Evolutionary conservation across 1,140 invertebrate genomes (phyloP).

Genomic region (Drosophila repleta): DNA sequence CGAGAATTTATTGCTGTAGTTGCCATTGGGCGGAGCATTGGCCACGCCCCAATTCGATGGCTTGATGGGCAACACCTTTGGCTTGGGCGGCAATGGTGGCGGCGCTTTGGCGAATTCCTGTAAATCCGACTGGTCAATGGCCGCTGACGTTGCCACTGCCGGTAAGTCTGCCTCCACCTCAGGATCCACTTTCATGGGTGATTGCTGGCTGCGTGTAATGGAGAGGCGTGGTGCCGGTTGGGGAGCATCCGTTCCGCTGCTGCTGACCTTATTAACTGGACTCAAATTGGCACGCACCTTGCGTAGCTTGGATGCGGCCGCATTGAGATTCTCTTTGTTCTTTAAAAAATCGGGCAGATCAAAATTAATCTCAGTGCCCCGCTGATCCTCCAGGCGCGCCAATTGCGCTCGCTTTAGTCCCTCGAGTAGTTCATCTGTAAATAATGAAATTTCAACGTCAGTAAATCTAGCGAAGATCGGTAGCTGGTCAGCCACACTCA

Average conservation of each 20-base stretch:
- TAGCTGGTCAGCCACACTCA: slow-evolving; percentile 49
- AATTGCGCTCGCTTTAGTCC: slow-evolving; percentile 90
- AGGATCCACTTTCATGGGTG: slow-evolving; percentile 72
- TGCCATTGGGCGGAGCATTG: slow-evolving; percentile 41
- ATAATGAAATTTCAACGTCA: neutral
- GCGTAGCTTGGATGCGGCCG: slow-evolving; percentile 68
- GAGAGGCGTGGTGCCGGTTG: slow-evolving; percentile 80
- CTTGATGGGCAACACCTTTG: slow-evolving; percentile 86
- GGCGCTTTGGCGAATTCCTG: slow-evolving; percentile 81
- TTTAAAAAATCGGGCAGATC: slow-evolving; percentile 92
- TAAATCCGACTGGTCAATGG: slow-evolving; percentile 37
- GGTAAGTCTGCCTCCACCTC: slow-evolving; percentile 51
- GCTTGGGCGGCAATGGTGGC: slow-evolving; percentile 86
- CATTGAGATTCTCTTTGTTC: slow-evolving; percentile 84
- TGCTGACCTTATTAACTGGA: slow-evolving; percentile 62
- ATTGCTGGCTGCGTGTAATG: slow-evolving; percentile 64
- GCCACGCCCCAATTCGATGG: slow-evolving; percentile 85
- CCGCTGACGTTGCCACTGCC: neutral
- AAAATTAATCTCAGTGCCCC: slow-evolving; percentile 92
- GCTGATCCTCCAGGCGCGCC: slow-evolving; percentile 91
- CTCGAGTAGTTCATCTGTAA: slow-evolving; percentile 88
- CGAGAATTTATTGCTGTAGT: slow-evolving; percentile 69
- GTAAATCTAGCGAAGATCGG: neutral
- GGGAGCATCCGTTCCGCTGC: slow-evolving; percentile 50
- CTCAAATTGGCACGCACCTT: slow-evolving; percentile 71